phyloP scores from a whole-genome alignment of 1,140 invertebrate species.

The Trachymyrmex septentrionalis region DNA sequence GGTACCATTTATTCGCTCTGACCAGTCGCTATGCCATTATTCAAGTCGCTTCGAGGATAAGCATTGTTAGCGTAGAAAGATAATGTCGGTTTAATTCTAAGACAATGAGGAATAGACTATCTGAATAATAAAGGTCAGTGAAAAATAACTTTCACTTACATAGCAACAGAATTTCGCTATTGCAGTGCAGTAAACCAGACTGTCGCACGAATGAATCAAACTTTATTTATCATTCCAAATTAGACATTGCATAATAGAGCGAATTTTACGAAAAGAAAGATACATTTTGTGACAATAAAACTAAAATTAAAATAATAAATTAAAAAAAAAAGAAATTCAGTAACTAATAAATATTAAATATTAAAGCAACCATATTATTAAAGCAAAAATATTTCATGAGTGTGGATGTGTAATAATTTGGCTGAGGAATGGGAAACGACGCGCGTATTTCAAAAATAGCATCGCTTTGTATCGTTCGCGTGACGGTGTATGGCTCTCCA shows the following conservation, averaged over 20 bases:
- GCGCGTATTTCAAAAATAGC: slow-evolving; percentile 27
- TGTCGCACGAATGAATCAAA: background rate
- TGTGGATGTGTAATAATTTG: background rate
- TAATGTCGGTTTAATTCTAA: slow-evolving; percentile 49
- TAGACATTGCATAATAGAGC: background rate
- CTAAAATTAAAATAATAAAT: slow-evolving; percentile 2
- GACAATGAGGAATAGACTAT: background rate
- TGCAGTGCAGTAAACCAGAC: background rate
- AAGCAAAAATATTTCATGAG: background rate
- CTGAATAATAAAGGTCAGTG: background rate
- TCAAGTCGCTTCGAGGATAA: slow-evolving; percentile 65
- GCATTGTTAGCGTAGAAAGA: slow-evolving; percentile 66
- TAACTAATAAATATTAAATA: background rate
- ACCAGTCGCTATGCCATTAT: slow-evolving; percentile 71
- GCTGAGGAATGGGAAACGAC: background rate
- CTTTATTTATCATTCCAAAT: background rate
- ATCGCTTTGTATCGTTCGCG: background rate
- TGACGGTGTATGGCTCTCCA: background rate
- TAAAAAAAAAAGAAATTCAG: background rate
- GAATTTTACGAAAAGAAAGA: background rate
- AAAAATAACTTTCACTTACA: slow-evolving; percentile 12
- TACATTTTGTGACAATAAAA: background rate
- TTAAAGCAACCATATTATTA: background rate
- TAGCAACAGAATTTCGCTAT: background rate
- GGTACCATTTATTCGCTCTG: slow-evolving; percentile 73